These are phyloP conservation scores for Ursus arctos DNA, from an alignment of 2,113 vertebrate species.

Conservation along the genomic window DNA sequence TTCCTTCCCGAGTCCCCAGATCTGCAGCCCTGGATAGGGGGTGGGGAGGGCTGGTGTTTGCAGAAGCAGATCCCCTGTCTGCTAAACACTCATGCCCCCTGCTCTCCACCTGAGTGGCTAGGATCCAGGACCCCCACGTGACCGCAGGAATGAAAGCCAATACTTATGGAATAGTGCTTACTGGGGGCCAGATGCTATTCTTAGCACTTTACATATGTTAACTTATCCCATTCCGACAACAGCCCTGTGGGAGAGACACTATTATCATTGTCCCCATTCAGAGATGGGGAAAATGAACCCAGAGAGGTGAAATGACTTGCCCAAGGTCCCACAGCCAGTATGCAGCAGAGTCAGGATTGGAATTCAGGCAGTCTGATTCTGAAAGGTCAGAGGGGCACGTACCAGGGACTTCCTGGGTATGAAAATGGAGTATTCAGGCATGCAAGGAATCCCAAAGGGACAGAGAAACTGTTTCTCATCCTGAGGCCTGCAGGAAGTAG, in stretches of 20 bases:
- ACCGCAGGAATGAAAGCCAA: background rate
- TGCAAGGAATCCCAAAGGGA: background rate
- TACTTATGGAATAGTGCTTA: background rate
- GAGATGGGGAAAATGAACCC: background rate
- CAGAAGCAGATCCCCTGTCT: background rate
- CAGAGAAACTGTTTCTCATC: background rate
- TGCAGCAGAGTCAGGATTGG: background rate
- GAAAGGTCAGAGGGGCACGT: background rate
- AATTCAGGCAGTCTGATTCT: background rate
- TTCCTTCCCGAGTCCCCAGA: conserved; percentile 57
- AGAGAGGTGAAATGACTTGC: background rate
- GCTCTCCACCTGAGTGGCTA: background rate
- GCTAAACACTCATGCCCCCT: background rate
- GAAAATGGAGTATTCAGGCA: background rate
- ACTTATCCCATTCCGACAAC: background rate
- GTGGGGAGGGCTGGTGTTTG: fast-evolving
- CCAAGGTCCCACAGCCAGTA: background rate
- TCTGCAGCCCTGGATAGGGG: background rate
- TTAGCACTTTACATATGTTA: background rate
- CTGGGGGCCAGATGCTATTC: background rate
- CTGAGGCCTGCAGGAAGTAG: background rate
- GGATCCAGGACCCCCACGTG: background rate
- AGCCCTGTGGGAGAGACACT: background rate
- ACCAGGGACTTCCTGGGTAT: background rate
- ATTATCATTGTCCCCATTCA: background rate